These are phyloP conservation scores for Poeciliopsis retropinna DNA, from an alignment of 2,113 vertebrate species.

Conservation along the genomic window DNA sequence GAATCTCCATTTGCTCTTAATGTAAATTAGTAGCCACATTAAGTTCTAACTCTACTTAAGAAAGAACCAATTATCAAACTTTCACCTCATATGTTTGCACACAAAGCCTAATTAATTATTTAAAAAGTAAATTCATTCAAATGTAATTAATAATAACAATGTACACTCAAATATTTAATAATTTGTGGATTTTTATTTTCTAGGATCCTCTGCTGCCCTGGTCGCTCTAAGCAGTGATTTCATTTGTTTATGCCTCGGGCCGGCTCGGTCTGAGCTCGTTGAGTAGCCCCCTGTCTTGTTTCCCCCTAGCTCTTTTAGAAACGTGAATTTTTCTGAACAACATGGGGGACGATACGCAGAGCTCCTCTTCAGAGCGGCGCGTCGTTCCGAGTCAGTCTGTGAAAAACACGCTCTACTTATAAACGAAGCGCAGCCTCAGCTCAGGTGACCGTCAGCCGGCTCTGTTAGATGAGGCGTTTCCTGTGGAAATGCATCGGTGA, in stretches of 20 bases:
- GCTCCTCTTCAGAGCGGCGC: background rate
- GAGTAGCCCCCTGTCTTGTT: background rate
- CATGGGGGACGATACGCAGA: background rate
- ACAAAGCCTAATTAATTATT: background rate
- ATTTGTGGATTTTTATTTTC: background rate
- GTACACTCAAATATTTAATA: background rate
- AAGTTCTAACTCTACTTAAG: too few species aligned
- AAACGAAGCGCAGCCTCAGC: constrained; percentile 1
- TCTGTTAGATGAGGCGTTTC: constrained; percentile 10
- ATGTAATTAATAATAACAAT: background rate
- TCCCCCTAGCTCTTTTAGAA: background rate
- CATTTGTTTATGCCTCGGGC: background rate
- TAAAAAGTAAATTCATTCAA: background rate
- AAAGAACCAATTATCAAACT: background rate
- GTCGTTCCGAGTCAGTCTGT: background rate
- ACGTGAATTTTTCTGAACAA: background rate
- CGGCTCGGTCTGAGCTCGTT: too few species aligned
- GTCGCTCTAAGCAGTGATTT: background rate
- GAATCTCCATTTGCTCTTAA: too few species aligned
- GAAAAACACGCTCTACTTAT: background rate
- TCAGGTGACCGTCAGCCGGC: background rate
- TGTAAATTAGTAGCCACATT: too few species aligned
- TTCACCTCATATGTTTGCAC: background rate
- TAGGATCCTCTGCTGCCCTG: background rate
- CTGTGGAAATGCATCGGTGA: background rate